Base-by-base conservation (phyloP, 2,888 invertebrate genomes). In the Lycophotia porphyrea region DNA sequence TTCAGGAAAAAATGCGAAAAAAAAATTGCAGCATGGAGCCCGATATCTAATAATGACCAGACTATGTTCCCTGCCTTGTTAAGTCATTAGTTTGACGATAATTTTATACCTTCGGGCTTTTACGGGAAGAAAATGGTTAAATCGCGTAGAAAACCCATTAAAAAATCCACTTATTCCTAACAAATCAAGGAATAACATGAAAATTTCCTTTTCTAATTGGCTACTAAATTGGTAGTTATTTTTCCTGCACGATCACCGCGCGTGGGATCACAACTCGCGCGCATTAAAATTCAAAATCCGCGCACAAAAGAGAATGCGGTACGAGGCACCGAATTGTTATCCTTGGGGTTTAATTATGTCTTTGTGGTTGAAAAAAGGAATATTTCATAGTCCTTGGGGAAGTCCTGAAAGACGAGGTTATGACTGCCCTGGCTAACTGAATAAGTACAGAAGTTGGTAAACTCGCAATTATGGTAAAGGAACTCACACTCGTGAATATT, bases 311-410 rank as follows among this genome's bases (percentile, higher is more conserved):
- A 91, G 94, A 93, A 94, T 94, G 87, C 84, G 49, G 86, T 89
- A 91, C 90, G 87, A 91, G 84, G 88, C 89, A 85, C 90, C 91
- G 90, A 91, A 92, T 90, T 88, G 89, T 90, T 89, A 91, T 94
- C 95, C 95, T 90, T 90, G 82, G 94, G 95, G 95, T 89, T 93
- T 94, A 95, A 95, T 95, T 95, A 94, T 93, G 90, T 91, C 93
- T 93, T 93, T 93, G 92, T 92, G 86, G 87, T 91, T 87, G 87
- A 89, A 92, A 93, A 92, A 91, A 88, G 77, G 92, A 93, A 93
- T 94, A 90, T 93, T 93, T 92, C 88, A 94, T 92, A 89, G 85
- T 89, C 91, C 71, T 66, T 60, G 39, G 89, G 82, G 87, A 88
- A 55, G 21, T 77, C 65, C 61, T 89, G 77, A 87, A 89, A 88